Base-by-base conservation (phyloP, 92 coral and sea anemone species). In the Palythoa caribaeorum region DNA sequence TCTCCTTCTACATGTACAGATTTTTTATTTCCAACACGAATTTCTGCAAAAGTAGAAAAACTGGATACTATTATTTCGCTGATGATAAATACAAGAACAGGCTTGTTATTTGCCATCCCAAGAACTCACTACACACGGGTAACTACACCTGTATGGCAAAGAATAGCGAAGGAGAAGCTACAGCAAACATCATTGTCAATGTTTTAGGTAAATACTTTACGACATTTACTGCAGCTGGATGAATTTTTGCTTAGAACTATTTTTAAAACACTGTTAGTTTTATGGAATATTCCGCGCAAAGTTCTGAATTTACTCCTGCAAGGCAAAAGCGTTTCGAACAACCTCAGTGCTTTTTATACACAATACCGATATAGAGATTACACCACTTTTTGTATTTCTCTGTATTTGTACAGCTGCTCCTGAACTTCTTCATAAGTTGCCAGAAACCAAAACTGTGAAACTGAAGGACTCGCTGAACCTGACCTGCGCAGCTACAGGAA, bases 401-500 rank as follows among this genome's bases (percentile, higher is more conserved):
- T 77, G 5, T 3, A 52, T 36, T 28, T 15, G 2, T 77, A 53
- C 9, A 77, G 83, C 83, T 77, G 83, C 47, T 20, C 83, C 83
- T 15, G 3, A 4, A 35, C 44, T 77, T 39, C 60, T 77, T 53
- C 38, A 52, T 38, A 13, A 53, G 28, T 77, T 68, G 83, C 36
- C 19, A 14, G 50, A 54, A 47, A 9, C 11, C 35, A 77, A 4
- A 13, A 1, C 0, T 12, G 19, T 38, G 1, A 77, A 77, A 44
- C 74, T 65, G n/a, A 90, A 72, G 2, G 39, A 36, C 5, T 47
- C 93, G 28, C 8, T 90, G 7, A 76, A 87, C 40, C 36, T 73
- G 16, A 73, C 87, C 1, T 90, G 93, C 83, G 7, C 73, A 16
- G 90, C 93, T 55, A 73, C 79, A 73, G 93, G 93, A 52, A 90